Conservation (phyloP, 2,888 invertebrate species). For the Platycnemis pennipes region DNA sequence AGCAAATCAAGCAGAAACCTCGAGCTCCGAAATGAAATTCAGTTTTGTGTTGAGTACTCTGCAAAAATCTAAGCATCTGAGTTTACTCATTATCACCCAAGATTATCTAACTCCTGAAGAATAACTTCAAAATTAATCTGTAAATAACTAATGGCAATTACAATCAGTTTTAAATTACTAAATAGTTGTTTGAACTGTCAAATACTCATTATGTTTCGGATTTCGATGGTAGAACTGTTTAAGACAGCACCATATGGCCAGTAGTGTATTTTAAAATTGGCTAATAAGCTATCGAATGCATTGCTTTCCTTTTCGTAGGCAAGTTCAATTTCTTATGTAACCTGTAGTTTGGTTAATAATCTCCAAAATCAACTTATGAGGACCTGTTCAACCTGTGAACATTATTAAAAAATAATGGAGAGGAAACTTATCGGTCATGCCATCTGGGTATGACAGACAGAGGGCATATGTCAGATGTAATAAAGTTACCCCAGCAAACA, state of each 20-base stretch:
- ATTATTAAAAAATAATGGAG: background rate
- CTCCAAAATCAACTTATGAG: background rate
- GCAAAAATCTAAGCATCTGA: background rate
- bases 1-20: background rate
- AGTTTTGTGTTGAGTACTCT: background rate
- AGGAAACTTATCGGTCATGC: background rate
- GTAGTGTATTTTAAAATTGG: slow-evolving; percentile 54
- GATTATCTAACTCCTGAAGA: background rate
- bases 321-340: background rate
- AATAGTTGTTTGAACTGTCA: background rate
- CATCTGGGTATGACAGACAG: too few relatives aligned
- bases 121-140: background rate
- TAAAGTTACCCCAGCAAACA: background rate
- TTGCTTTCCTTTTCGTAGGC: slow-evolving; percentile 26
- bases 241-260: slow-evolving; percentile 21
- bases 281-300: slow-evolving; percentile 30
- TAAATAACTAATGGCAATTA: background rate
- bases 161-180: background rate
- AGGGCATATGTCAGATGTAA: background rate
- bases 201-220: background rate
- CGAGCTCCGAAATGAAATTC: background rate
- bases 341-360: background rate
- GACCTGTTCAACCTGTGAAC: background rate
- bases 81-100: background rate
- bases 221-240: slow-evolving; percentile 22